Evolutionary conservation across 2,113 vertebrate genomes (phyloP), one percentile per base, ranked within the genome.

Genomic region (Donacobius atricapilla): DNA sequence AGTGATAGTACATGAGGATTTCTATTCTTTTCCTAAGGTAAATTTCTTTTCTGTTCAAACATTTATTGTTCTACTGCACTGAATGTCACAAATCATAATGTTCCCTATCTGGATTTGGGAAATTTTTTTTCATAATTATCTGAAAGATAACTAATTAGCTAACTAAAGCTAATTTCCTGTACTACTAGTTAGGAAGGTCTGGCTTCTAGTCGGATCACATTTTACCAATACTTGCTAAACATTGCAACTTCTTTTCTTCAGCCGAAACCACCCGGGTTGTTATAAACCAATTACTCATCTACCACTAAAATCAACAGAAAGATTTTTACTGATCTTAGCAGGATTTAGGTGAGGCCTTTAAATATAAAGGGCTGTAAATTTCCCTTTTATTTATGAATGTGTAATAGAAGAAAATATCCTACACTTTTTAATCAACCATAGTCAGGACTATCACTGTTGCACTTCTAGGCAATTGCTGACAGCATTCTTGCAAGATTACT

Each of bases 1-100:
- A 94, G 23, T 44, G 42, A 85, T 40, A 94, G 64, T 47, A 82
- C 48, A 42, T 27, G 24, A 79, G 50, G 96, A 83, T 85, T 87
- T 87, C 57, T 93, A n/a, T 68, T 90, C 24, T 88, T 96, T 95
- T 87, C 75, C 78, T 66, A 42, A 96, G 82, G 48, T 28, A 47
- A n/a, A 58, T 73, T 90, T 86, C 9, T 69, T 70, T 93, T 76
- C 77, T 31, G 68, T 81, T 87, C 9, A 72, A 78, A 8, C 27
- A 17, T 25, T 89, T 94, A 81, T 44, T 76, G 54, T 88, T 87
- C 56, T 95, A 97, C 58, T 51, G 75, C 88, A 47, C 39, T 69
- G 24, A 30, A 47, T 76, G 79, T 15, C 79, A 95, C 48, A 96
- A 94, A 88, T 94, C 70, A 90, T 35, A 54, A 7, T 10, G 12